Base-by-base conservation (phyloP, 2,113 vertebrate genomes). In the Sphaerodactylus townsendi region DNA sequence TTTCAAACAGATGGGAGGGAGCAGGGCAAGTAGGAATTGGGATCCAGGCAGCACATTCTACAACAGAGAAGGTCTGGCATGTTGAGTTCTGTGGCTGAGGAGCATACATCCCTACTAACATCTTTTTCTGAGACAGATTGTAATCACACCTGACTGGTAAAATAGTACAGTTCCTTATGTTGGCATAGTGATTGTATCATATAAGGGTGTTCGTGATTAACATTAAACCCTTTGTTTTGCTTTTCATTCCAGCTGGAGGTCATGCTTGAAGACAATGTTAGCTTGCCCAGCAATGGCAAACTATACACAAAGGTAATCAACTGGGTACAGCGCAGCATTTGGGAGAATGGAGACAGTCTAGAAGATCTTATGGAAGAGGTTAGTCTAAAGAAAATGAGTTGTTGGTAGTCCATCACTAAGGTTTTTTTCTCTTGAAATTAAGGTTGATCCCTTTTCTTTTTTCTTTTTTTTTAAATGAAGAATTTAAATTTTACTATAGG, bases 281-380 rank as follows among this genome's bases (percentile, higher is more conserved):
- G 96, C 79, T 96, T 99, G 93, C 99, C 99, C 92, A 98, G 97
- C 95, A 99, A 99, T 64, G 98, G 98, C 93, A 99, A 99, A 95
- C 93, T 99, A 83, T 99, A 99, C 93, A 97, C 98, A 70, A 99
- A 99, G 96, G 98, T 99, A 96, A 98, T 99, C 93, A 98, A 96
- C 96, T 99, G 99, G 99, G 98, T 99, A 89, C 99, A 99, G 95
- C 98, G 97, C 79, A 98, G 98, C 96, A 96, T 99, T 92, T 99
- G 98, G 98, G 98, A 99, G 95, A 98, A 98, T 0, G 98, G 98
- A 93, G 98, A 97, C 94, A 98, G 96, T 80, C 96, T 99, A 94
- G 98, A 98, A 92, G 97, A 96, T 89, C 96, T 99, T 70, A 99
- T 99, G 98, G 97, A 98, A 95, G 98, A 99, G 98, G 99, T 99